Evolutionary conservation across 2,113 vertebrate genomes (phyloP).

Genomic region (Todiramphus saurophagus): DNA sequence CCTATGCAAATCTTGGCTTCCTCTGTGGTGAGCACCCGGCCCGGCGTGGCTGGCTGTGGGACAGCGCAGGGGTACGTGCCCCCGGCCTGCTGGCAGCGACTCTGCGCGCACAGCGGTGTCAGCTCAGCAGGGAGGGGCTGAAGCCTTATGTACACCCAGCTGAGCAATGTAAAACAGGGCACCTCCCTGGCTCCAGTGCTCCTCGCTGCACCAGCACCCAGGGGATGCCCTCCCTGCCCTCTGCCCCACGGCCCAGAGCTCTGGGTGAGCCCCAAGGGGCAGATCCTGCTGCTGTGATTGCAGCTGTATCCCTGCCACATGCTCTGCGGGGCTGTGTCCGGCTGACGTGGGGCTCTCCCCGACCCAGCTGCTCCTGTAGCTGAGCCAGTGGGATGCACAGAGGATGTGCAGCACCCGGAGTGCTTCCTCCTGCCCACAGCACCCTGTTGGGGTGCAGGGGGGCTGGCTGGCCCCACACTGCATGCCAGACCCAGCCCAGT

Average conservation of each 20-base stretch:
- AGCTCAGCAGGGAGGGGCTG: neutral
- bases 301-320: neutral
- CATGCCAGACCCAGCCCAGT: neutral
- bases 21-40: neutral
- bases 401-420: rapidly evolving
- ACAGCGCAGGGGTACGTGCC: neutral
- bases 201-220: neutral
- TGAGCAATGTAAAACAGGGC: neutral
- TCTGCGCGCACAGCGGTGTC: neutral
- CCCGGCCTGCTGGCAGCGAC: neutral
- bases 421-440: neutral
- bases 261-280: neutral
- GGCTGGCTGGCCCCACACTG: neutral
- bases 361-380: neutral
- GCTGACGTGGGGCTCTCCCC: neutral
- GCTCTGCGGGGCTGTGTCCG: neutral
- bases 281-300: neutral
- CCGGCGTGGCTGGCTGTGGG: rapidly evolving
- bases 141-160: rapidly evolving
- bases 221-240: neutral
- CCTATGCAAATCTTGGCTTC: neutral
- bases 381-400: rapidly evolving
- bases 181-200: rapidly evolving
- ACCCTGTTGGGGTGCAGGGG: neutral
- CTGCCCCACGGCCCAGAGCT: neutral